These are phyloP conservation scores for Drosophila tripunctata DNA, from an alignment of 2,888 invertebrate genomes.

Conservation along the genomic window DNA sequence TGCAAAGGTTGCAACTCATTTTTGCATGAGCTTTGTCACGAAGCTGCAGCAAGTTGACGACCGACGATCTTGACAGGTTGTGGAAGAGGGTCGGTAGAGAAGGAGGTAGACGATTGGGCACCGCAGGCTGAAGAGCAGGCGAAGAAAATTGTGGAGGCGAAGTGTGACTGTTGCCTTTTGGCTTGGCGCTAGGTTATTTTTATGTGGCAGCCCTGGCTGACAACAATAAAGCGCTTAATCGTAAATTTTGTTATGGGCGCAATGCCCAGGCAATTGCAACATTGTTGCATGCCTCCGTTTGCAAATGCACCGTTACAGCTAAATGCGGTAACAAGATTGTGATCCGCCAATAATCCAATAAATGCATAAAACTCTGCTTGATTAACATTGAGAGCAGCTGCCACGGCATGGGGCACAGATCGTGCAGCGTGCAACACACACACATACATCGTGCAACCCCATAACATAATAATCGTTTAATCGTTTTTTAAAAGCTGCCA, in stretches of 20 bases:
- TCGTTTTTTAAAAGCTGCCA: slow-evolving; percentile 73
- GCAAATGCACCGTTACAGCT: slow-evolving; percentile 39
- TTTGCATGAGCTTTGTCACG: slow-evolving; percentile 33
- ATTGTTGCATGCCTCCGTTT: slow-evolving; percentile 45
- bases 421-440: no score
- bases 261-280: slow-evolving; percentile 53
- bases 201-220: slow-evolving; percentile 18
- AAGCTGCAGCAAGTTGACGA: slow-evolving; percentile 17
- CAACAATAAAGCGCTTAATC: slow-evolving; percentile 44
- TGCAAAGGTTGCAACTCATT: slow-evolving; percentile 13
- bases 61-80: slow-evolving; percentile 13
- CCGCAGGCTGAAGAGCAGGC: no score
- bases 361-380: slow-evolving; percentile 60
- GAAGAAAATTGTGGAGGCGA: neutral
- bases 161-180: neutral
- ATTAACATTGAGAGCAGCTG: slow-evolving; percentile 61
- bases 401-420: slow-evolving; percentile 2
- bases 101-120: no score
- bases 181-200: slow-evolving; percentile 54
- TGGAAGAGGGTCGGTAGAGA: neutral
- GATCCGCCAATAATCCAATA: slow-evolving; percentile 25
- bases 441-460: neutral
- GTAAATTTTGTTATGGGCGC: slow-evolving; percentile 64
- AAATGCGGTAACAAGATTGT: slow-evolving; percentile 58
- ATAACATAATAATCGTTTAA: slow-evolving; percentile 35